Percentiles rank a stretch among this genome's conserved stretches.
Evolutionary conservation across 2,888 invertebrate genomes (phyloP).

Genomic region (Mystacides longicornis): DNA sequence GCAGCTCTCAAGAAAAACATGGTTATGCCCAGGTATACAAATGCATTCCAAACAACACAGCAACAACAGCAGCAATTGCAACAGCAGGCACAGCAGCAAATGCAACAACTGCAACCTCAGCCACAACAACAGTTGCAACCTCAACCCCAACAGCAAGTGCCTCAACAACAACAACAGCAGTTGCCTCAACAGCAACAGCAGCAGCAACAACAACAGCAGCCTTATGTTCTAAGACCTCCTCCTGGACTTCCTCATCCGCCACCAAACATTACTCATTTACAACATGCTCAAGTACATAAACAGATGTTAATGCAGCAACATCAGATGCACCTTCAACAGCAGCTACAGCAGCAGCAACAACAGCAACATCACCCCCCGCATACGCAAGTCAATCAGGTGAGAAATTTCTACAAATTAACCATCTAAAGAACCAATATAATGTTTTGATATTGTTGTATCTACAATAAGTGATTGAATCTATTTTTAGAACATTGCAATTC

Average conservation of each 20-base stretch:
- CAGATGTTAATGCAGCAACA: conserved; percentile 14
- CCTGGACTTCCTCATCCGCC: conserved; percentile 21
- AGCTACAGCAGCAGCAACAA: conserved; percentile 22
- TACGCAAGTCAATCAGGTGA: conserved; percentile 23
- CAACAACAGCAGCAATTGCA: conserved; percentile 23
- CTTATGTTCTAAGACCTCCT: conserved; percentile 29
- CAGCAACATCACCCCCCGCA: conserved; percentile 15
- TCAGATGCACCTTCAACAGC: conserved; percentile 13
- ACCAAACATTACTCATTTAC: conserved; percentile 21
- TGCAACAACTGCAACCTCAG: conserved; percentile 29
- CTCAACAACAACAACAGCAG: conserved; percentile 26
- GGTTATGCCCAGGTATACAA: conserved; percentile 9
- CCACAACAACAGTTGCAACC: conserved; percentile 31
- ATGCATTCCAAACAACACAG: conserved; percentile 20
- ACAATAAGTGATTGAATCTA: too few species aligned
- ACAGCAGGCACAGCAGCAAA: conserved; percentile 26
- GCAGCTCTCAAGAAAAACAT: conserved; percentile 14
- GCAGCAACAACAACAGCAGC: conserved; percentile 31
- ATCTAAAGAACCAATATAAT: too few species aligned
- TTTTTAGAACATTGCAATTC: conserved; percentile 62
- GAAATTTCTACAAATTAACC: too few species aligned
- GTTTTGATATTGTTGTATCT: too few species aligned
- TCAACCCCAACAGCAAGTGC: conserved; percentile 30
- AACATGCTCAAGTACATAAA: conserved; percentile 30
- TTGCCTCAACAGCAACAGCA: conserved; percentile 24